phyloP scores from a whole-genome alignment of 2,888 invertebrate genomes.

The Crioceris asparagi region DNA sequence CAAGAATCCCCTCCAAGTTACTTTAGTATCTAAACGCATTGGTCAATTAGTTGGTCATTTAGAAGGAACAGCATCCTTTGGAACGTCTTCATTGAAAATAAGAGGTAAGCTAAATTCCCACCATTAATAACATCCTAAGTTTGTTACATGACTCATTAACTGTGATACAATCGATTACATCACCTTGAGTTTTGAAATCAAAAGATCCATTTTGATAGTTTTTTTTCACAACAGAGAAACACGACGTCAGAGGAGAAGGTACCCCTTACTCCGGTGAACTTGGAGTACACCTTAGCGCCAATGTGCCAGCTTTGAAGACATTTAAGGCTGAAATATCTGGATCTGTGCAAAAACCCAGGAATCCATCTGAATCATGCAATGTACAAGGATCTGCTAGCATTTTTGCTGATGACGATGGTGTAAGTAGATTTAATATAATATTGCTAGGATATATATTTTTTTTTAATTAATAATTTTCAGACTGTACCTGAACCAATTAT shows the following conservation, averaged over 20 bases:
- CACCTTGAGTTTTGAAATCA: no score
- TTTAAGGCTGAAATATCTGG: constrained; percentile 40
- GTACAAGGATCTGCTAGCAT: constrained; percentile 22
- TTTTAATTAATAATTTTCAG: constrained; percentile 16
- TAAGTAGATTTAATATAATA: no score
- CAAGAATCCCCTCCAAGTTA: constrained; percentile 30
- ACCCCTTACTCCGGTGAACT: constrained; percentile 41
- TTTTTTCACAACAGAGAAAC: constrained; percentile 30
- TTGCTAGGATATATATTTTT: no score
- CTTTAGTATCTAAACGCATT: no score
- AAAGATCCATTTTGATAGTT: no score
- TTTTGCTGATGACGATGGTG: constrained; percentile 23
- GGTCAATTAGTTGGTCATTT: no score
- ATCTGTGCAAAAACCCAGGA: constrained; percentile 28
- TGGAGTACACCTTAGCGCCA: constrained; percentile 42
- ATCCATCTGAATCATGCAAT: constrained; percentile 17
- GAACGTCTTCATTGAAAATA: no score
- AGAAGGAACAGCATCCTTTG: no score
- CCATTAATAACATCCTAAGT: no score
- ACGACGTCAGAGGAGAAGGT: constrained; percentile 31
- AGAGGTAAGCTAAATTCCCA: no score
- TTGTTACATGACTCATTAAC: no score
- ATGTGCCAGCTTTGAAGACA: constrained; percentile 47
- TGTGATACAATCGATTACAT: no score
- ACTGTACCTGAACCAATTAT: constrained; percentile 44